Percentiles rank a stretch among this genome's conserved stretches.
phyloP scores from a whole-genome alignment of 2,888 invertebrate genomes.

The Myopa tessellatipennis region DNA sequence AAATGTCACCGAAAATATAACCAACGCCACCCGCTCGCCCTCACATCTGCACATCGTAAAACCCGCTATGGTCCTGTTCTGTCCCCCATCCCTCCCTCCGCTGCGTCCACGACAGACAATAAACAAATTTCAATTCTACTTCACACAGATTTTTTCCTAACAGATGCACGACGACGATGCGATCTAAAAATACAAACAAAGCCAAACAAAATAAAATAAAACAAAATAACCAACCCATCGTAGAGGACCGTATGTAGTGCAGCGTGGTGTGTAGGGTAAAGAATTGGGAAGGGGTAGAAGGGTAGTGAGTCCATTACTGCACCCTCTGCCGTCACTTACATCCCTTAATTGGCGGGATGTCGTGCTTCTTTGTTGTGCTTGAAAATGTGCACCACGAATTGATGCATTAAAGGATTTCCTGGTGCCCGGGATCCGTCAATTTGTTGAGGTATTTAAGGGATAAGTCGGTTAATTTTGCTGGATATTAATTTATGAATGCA shows the following conservation, averaged over 20 bases:
- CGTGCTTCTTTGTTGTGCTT: constrained; percentile 39
- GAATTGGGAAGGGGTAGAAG: too few relatives aligned
- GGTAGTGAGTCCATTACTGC: background rate
- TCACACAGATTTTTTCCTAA: constrained; percentile 24
- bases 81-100: background rate
- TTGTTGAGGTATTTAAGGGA: constrained; percentile 40
- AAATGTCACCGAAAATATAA: constrained; percentile 11
- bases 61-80: too few relatives aligned
- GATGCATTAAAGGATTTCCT: constrained; percentile 33
- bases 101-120: constrained; percentile 26
- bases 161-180: constrained; percentile 33
- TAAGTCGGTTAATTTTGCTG: constrained; percentile 33
- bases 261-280: too few relatives aligned
- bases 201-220: background rate
- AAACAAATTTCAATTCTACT: constrained; percentile 34
- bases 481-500: constrained; percentile 25
- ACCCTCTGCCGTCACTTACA: constrained; percentile 12
- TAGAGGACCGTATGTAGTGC: background rate
- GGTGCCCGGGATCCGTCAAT: constrained; percentile 17
- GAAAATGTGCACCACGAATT: constrained; percentile 14
- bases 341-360: constrained; percentile 47
- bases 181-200: constrained; percentile 36
- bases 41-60: background rate
- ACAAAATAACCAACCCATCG: background rate
- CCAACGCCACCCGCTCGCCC: background rate